Base-by-base conservation (phyloP, 2,797 vertebrate genomes). In the Echiichthys vipera region DNA sequence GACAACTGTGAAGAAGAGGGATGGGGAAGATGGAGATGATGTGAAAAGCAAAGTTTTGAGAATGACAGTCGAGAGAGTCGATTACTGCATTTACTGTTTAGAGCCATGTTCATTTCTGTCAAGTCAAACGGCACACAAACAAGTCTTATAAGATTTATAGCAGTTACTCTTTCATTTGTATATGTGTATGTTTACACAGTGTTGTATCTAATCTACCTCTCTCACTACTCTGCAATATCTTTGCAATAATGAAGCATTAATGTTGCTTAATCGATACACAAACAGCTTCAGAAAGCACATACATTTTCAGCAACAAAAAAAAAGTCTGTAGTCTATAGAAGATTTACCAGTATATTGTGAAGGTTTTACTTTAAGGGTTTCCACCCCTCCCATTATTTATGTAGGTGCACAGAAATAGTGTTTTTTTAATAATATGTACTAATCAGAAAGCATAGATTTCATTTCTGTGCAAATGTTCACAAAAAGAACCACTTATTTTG, bases 1-100 rank as follows among this genome's bases (percentile, higher is more conserved):
- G 39, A 80, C 49, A 64, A 68, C 55, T 14, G 61, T 64, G 47
- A 53, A 30, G 64, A 68, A 49, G 22, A 67, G 47, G 40, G 39
- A 67, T 32, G 36, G 3, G 20, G 56, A 77, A 42, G 57, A 67
- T 15, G 47, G 37, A 50, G 65, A 1, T 36, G 27, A 30, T 59
- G 65, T 58, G 24, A 71, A 62, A 56, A 49, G 45, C 17, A 39
- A 34, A 51, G 12, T 36, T 51, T 11, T 2, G 36, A 53, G 50
- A 51, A 13, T 73, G 67, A 71, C 22, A 39, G 36, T 10, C 43
- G 22, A 58, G 7, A 22, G 12, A 55, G 29, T 8, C 10, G 8
- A 14, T 25, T 45, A 24, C 20, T 37, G 36, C 46, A 29, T 24
- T 61, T 37, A 55, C 34, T 53, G 45, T 11, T 54, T 50, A 24